Conservation (phyloP, 2,888 invertebrate genomes). For the Drosophila subsilvestris region DNA sequence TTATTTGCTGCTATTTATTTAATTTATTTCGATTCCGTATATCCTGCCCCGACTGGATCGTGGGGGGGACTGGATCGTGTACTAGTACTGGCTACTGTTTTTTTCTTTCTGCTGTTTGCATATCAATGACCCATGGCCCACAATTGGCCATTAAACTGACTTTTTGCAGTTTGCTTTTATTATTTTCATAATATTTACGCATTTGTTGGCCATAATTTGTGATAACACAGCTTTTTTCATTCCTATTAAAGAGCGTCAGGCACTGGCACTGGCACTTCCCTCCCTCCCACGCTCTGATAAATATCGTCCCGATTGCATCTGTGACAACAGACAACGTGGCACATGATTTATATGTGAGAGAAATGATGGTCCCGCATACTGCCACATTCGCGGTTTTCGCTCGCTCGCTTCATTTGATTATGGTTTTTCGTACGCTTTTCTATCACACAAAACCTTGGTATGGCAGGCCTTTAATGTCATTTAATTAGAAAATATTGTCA, state of each 20-base stretch:
- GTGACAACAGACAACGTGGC: slow-evolving; percentile 48
- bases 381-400: slow-evolving; percentile 27
- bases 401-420: slow-evolving; percentile 9
- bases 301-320: slow-evolving; percentile 31
- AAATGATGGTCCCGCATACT: slow-evolving; percentile 64
- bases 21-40: slow-evolving; percentile 3
- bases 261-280: background rate
- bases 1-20: slow-evolving; percentile 17
- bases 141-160: slow-evolving; percentile 53
- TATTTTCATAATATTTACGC: slow-evolving; percentile 49
- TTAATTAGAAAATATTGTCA: slow-evolving; percentile 69
- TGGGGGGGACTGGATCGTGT: too few relatives aligned
- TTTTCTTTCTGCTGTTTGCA: slow-evolving; percentile 17
- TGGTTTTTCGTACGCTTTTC: slow-evolving; percentile 22
- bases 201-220: slow-evolving; percentile 41
- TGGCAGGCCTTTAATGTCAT: slow-evolving; percentile 60
- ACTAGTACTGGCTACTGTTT: background rate
- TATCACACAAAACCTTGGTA: slow-evolving; percentile 36
- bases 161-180: slow-evolving; percentile 51
- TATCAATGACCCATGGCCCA: slow-evolving; percentile 23
- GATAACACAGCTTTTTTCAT: slow-evolving; percentile 15
- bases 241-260: slow-evolving; percentile 21
- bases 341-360: slow-evolving; percentile 56
- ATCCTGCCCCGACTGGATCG: background rate
- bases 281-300: background rate